Evolutionary conservation across 2,797 vertebrate species (phyloP), one percentile per base, ranked within the genome.

Genomic region (Centroberyx gerrardi): DNA sequence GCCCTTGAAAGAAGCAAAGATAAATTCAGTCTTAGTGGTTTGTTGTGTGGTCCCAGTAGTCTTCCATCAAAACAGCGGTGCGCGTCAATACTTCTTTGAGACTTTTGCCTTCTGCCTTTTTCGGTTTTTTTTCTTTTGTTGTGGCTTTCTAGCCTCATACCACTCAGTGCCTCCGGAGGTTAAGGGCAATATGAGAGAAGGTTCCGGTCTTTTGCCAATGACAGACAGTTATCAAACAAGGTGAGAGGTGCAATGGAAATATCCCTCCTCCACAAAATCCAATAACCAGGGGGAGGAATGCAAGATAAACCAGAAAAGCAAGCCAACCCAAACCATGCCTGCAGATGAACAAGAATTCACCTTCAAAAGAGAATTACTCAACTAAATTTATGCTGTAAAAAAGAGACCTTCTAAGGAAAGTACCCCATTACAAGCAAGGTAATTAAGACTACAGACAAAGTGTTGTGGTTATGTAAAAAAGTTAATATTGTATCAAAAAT

Each of bases 1-100:
- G 18, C 60, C 48, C 81, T 84, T 80, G 54, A 90, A 90, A 86
- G 70, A 67, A 29, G 58, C 55, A 52, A 18, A 62, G 62, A 73
- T 68, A 67, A 42, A 74, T 78, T 75, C 48, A 54, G 38, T 62
- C 67, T 59, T 69, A 22, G 54, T 62, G 12, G 48, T 52, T 38
- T 53, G 69, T 63, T 59, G 76, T 31, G 33, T 71, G 46, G 67
- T 73, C 76, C 74, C 62, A 6, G 49, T 18, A 58, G 65, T 48
- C 51, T 33, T 74, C 53, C 31, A 62, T 69, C 75, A 59, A 65
- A 61, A 51, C 54, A 55, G 46, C 68, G 60, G 67, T 60, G 66
- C 51, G 69, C 79, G 73, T 87, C 81, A 90, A 79, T 81, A 90
- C 17, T 64, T 78, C 72, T 83, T 79, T 83, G 71, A 84, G 67